Conservation (phyloP, 2,113 vertebrate species). For the Pica pica region DNA sequence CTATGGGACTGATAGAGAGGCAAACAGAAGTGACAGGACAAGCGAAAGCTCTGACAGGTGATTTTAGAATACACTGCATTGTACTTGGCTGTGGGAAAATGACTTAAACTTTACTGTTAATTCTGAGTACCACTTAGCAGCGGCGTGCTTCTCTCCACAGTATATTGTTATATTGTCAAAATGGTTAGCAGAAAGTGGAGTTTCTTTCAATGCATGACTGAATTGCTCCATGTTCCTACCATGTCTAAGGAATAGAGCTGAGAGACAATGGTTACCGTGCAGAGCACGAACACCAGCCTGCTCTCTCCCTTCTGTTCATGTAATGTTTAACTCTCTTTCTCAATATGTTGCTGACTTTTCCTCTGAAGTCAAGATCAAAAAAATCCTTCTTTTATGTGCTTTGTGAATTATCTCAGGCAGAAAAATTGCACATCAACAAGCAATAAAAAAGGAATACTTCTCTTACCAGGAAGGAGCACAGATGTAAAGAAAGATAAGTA, state of each 20-base stretch:
- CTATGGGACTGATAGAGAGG: neutral
- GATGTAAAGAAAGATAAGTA: neutral
- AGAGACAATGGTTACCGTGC: neutral
- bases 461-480: neutral
- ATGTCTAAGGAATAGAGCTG: neutral
- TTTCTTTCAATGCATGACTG: neutral
- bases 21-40: neutral
- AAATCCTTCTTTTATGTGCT: neutral
- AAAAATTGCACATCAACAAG: neutral
- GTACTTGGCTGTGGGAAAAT: neutral
- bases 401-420: neutral
- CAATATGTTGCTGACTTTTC: neutral
- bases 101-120: neutral
- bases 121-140: neutral
- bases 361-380: slow-evolving; percentile 28
- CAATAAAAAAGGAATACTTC: neutral
- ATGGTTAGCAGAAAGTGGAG: neutral
- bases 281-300: neutral
- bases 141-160: neutral
- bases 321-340: neutral
- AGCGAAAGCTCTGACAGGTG: neutral
- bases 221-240: neutral
- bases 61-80: neutral
- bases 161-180: neutral
- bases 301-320: neutral